phyloP scores from a whole-genome alignment of 2,888 invertebrate genomes.

The Rhimphoctona megacephalus region DNA sequence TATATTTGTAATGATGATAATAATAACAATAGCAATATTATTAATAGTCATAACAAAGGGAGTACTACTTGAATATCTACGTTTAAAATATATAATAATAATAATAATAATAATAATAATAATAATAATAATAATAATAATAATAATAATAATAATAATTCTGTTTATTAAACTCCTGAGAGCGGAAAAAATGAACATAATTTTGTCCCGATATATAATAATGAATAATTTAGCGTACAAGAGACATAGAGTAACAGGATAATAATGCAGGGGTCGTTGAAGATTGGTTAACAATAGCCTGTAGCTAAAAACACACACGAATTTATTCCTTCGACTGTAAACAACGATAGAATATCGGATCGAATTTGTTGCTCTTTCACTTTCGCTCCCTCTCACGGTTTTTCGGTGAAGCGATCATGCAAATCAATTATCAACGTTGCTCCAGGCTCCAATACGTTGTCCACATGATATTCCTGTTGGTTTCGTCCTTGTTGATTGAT shows the following conservation, averaged over 20 bases:
- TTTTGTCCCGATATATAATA: slow-evolving; percentile 24
- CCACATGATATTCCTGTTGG: slow-evolving; percentile 18
- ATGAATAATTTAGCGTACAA: slow-evolving; percentile 19
- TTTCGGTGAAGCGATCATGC: slow-evolving; percentile 54
- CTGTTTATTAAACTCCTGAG: not conserved
- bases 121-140: slow-evolving; percentile 23
- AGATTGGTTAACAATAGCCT: slow-evolving; percentile 10
- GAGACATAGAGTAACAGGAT: slow-evolving; percentile 12
- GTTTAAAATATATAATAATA: not conserved
- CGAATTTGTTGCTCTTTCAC: slow-evolving; percentile 11
- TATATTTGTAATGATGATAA: too few relatives aligned
- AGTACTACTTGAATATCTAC: not conserved
- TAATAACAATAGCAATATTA: not conserved
- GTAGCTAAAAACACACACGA: slow-evolving; percentile 13
- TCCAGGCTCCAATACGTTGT: slow-evolving; percentile 39
- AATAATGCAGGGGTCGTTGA: slow-evolving; percentile 49
- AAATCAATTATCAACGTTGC: slow-evolving; percentile 57
- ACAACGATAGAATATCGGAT: slow-evolving; percentile 36
- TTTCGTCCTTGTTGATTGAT: slow-evolving; percentile 29
- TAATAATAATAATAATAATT: not conserved
- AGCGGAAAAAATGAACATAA: slow-evolving; percentile 12
- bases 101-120: slow-evolving; percentile 20
- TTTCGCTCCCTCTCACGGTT: slow-evolving; percentile 24
- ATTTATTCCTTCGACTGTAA: slow-evolving; percentile 44
- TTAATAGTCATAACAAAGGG: not conserved